These are phyloP conservation scores for Stichodactyla mertensii DNA, from an alignment of 64 coral and sea anemone genomes.

Conservation along the genomic window DNA sequence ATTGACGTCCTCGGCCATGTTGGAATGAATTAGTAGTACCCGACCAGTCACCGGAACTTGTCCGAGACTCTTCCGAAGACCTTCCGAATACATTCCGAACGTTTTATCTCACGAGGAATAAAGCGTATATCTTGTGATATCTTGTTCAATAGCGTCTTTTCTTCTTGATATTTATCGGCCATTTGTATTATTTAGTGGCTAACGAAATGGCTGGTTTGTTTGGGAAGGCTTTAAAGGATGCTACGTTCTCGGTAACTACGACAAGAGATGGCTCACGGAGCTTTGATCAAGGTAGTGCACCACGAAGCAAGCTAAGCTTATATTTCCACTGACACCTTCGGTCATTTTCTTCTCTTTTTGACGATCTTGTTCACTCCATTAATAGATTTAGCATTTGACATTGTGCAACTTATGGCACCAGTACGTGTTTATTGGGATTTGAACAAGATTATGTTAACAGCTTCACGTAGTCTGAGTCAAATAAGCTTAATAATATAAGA, in stretches of 20 bases:
- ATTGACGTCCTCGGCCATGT: not conserved
- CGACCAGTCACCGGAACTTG: not conserved
- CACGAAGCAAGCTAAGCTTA: no score
- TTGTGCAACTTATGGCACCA: no score
- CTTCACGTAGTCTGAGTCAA: no score
- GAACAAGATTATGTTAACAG: no score
- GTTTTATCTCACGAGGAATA: not conserved
- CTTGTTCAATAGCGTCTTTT: not conserved
- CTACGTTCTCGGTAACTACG: constrained; percentile 18
- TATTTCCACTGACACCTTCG: no score
- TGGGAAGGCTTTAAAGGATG: constrained; percentile 42
- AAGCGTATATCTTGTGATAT: no score
- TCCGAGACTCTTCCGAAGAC: not conserved
- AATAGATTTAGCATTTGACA: no score
- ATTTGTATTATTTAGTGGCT: not conserved
- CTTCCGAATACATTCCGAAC: not conserved
- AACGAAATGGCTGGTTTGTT: constrained; percentile 20
- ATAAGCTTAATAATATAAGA: no score
- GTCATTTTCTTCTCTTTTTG: no score
- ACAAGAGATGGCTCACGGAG: constrained; percentile 35
- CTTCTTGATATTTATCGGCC: not conserved
- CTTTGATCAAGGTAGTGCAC: not conserved
- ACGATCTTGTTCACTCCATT: no score
- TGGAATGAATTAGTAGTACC: not conserved
- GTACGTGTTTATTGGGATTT: no score